Percentiles rank a stretch among this genome's conserved stretches.
phyloP scores from a whole-genome alignment of 1,140 invertebrate species.

The Drosophila nannoptera region DNA sequence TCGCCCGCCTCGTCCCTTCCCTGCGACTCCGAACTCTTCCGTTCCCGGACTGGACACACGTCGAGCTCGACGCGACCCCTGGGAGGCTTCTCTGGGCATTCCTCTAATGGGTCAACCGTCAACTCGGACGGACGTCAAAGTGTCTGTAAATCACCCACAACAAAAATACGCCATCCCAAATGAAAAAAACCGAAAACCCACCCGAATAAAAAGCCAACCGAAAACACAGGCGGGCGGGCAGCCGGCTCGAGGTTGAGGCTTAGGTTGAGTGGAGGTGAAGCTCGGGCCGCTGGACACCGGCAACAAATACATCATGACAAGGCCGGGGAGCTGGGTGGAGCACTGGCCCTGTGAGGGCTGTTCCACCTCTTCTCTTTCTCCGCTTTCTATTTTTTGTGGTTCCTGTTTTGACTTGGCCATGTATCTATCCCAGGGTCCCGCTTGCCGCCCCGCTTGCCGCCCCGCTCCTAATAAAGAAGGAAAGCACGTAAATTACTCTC shows the following conservation, averaged over 20 bases:
- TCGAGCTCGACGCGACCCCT: constrained; percentile 24
- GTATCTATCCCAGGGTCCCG: constrained; percentile 15
- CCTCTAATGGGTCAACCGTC: constrained; percentile 75
- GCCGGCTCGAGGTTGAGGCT: neutral
- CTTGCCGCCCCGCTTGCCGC: constrained; percentile 5
- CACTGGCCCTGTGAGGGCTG: constrained; percentile 1
- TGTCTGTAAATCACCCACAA: constrained; percentile 74
- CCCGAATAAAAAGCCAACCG: constrained; percentile 27
- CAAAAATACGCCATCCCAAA: constrained; percentile 48
- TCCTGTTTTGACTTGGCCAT: constrained; percentile 12
- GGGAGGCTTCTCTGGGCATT: constrained; percentile 63
- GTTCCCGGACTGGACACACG: neutral
- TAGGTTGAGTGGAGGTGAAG: constrained; percentile 58
- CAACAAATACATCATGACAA: constrained; percentile 69
- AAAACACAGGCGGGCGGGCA: constrained; percentile 22
- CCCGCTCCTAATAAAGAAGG: constrained; percentile 66
- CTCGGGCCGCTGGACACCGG: constrained; percentile 30
- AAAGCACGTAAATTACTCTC: constrained; percentile 76
- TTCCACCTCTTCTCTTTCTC: constrained; percentile 28
- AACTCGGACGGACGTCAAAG: constrained; percentile 73
- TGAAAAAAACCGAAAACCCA: constrained; percentile 27
- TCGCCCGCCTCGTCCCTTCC: constrained; percentile 22
- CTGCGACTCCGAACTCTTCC: neutral
- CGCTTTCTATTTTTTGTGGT: constrained; percentile 24
- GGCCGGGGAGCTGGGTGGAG: constrained; percentile 17